Evolutionary conservation across 2,113 vertebrate species (phyloP).

Genomic region (Nycticryphes semicollaris): DNA sequence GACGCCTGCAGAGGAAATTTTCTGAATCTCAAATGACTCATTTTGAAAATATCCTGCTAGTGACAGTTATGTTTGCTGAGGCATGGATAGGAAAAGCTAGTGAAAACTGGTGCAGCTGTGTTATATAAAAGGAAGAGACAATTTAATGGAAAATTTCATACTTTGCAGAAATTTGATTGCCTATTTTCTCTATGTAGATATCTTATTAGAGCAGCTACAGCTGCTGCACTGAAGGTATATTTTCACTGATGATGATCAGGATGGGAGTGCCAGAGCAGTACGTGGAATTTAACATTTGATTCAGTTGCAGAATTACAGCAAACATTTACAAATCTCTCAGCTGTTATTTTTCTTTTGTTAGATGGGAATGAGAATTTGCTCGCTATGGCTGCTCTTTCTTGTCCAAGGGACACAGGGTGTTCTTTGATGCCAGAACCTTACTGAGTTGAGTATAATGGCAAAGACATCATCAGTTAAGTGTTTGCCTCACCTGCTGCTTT

Average conservation of each 20-base stretch:
- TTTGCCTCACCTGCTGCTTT: slow-evolving; percentile 16
- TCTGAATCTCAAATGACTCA: slow-evolving; percentile 42
- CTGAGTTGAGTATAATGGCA: background rate
- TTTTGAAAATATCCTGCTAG: slow-evolving; percentile 57
- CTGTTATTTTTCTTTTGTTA: slow-evolving; percentile 54
- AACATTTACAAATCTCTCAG: slow-evolving; percentile 61
- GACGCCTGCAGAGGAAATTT: background rate
- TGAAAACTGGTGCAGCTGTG: slow-evolving; percentile 76
- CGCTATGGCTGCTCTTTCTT: slow-evolving; percentile 28
- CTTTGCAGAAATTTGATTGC: slow-evolving; percentile 83
- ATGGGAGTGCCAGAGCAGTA: slow-evolving; percentile 3
- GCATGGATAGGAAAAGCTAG: slow-evolving; percentile 61
- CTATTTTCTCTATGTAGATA: slow-evolving; percentile 79
- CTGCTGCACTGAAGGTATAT: slow-evolving; percentile 72
- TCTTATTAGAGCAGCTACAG: slow-evolving; percentile 73
- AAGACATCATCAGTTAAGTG: slow-evolving; percentile 5
- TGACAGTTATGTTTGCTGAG: slow-evolving; percentile 42
- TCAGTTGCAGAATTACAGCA: slow-evolving; percentile 52
- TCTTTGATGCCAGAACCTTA: background rate
- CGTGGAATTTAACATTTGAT: slow-evolving; percentile 54
- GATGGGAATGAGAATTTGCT: background rate
- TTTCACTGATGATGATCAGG: slow-evolving; percentile 61
- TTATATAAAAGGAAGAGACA: slow-evolving; percentile 76
- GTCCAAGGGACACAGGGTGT: slow-evolving; percentile 12
- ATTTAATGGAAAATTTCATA: slow-evolving; percentile 78